Base-by-base conservation (phyloP, 2,888 invertebrate genomes). In the Lepidocyrtinus sp. region DNA sequence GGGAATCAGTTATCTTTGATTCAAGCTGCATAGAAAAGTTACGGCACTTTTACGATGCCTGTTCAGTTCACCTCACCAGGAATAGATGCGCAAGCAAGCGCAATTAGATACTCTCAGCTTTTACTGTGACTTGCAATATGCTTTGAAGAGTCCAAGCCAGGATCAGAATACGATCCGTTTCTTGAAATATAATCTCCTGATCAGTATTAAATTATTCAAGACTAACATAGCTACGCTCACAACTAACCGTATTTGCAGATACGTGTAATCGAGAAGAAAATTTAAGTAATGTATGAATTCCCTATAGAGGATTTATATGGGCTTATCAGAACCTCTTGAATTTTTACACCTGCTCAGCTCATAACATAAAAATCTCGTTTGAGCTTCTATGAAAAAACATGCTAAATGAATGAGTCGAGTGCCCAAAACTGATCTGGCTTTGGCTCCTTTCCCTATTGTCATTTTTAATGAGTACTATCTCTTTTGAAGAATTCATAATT, bases 151-250 rank as follows among this genome's bases (percentile, higher is more conserved):
- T n/a, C n/a, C n/a, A n/a, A n/a, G n/a, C n/a, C n/a, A n/a, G n/a
- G n/a, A n/a, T n/a, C n/a, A n/a, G n/a, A n/a, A n/a, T n/a, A n/a
- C n/a, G n/a, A n/a, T n/a, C n/a, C n/a, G n/a, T 17, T n/a, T 55
- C 3, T 46, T 17, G 36, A 64, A 69, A 76, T 61, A 24, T 71
- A 61, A 70, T 70, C 63, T 36, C 36, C 55, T 68, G 67, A 78
- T 72, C 68, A 72, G 77, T 72, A 50, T 72, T 78, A 72, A 78
- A 68, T 71, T 78, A 72, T 72, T 78, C 72, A 46, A 72, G 24
- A 65, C 36, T 36, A 5, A 36, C n/a, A 36, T 5, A 36, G 36
- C 36, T 12, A 7, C 36, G 12, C 12, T 36, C 12, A 7, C 36
- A 12, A 36, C 5, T 36, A 7, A 36, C 36, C 36, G 12, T 12